These are phyloP conservation scores for Tenualosa ilisha DNA, from an alignment of 2,797 vertebrate species.

Conservation along the genomic window DNA sequence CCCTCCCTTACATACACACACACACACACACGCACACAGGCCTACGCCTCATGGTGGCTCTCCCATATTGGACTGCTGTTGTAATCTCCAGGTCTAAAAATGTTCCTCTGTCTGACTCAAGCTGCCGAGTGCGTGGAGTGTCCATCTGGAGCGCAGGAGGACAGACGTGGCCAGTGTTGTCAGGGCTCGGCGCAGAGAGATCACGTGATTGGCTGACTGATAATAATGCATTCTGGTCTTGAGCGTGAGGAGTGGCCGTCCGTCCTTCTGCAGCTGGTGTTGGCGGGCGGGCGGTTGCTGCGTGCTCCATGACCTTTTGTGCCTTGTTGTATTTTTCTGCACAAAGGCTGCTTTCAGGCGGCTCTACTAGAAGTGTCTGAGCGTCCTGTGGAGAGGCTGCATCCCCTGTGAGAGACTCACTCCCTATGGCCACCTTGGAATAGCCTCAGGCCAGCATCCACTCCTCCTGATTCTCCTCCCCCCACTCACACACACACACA, in stretches of 20 bases:
- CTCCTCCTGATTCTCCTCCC: too few relatives aligned
- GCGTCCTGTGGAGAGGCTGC: background rate
- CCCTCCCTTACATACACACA: background rate
- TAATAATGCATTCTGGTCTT: background rate
- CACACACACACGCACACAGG: too few relatives aligned
- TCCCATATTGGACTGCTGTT: background rate
- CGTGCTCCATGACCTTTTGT: background rate
- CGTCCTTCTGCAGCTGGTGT: slow-evolving; percentile 8
- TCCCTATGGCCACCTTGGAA: background rate
- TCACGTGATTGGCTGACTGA: background rate
- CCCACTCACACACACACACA: background rate
- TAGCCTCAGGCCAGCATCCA: too few relatives aligned
- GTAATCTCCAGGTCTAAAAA: background rate
- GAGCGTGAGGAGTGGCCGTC: background rate
- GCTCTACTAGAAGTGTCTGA: background rate
- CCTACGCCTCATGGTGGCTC: background rate
- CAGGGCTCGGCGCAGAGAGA: background rate
- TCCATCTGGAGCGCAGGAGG: background rate
- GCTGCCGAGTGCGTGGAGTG: background rate
- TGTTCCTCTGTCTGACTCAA: background rate
- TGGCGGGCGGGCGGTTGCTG: background rate
- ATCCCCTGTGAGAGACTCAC: background rate
- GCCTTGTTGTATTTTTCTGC: background rate
- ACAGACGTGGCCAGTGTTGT: background rate
- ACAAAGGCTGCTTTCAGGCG: background rate